Base-by-base conservation (phyloP, 2,797 vertebrate species). In the Alca torda region DNA sequence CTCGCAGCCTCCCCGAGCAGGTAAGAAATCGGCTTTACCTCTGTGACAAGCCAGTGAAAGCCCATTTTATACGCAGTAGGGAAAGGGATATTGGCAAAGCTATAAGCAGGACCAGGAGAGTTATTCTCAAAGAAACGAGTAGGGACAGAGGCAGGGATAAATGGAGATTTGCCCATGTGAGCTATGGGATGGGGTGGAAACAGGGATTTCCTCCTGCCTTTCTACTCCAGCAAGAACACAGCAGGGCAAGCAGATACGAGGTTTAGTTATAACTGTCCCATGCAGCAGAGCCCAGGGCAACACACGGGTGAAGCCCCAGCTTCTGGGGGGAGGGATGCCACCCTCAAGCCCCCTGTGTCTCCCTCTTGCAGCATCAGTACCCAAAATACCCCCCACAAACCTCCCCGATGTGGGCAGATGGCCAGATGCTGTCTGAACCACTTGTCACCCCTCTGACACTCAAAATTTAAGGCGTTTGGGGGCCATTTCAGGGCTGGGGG, bases 401-500 rank as follows among this genome's bases (percentile, higher is more conserved):
- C 26, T 43, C 16, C 35, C 43, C 4, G 1, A 0, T 0, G 0
- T 2, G 2, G 48, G 28, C 45, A 53, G 51, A 33, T 11, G 31
- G 16, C 16, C 45, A 68, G 20, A 31, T 13, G 25, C 25, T 48
- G 6, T 4, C 45, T 43, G 35, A 75, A 33, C 8, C n/a, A 21
- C 53, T 88, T 19, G 41, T 50, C 67, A 31, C 24, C 13, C n/a
- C 50, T 31, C n/a, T 45, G 53, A 21, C 17, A 39, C 16, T 35
- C 46, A 21, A 43, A 24, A 23, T 39, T 70, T 48, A 70, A 82
- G 37, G 51, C n/a, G 14, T 25, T 83, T 8, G 5, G 33, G 48
- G 31, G 7, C 26, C 1, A 19, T 48, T 77, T 39, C 43, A 69
- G 63, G 3, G 10, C 23, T 10, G 13, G n/a, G 11, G 11, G 9